phyloP scores from a whole-genome alignment of 2,888 invertebrate genomes.

The Iselma pallidipennis region DNA sequence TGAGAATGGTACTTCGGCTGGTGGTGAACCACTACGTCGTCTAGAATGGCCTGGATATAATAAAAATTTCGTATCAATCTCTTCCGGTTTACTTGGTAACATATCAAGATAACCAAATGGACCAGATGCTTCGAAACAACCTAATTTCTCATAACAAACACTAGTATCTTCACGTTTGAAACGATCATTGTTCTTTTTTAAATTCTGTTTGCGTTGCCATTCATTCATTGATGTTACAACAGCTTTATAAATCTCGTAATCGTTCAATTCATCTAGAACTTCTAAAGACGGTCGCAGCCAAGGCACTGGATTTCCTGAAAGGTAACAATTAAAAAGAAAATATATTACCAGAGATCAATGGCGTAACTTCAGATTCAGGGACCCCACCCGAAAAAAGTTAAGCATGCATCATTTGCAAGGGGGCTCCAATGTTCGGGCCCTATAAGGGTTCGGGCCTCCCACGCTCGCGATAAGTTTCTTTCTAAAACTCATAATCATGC shows the following conservation, averaged over 20 bases:
- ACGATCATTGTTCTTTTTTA: conserved; percentile 52
- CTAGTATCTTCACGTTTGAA: conserved; percentile 77
- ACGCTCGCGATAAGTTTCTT: no score
- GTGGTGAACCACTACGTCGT: conserved; percentile 59
- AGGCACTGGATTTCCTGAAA: conserved; percentile 46
- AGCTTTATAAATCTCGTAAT: conserved; percentile 72
- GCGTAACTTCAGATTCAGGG: no score
- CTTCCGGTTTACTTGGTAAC: conserved; percentile 82
- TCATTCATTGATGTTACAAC: conserved; percentile 73
- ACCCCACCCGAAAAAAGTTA: no score
- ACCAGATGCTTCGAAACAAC: conserved; percentile 87
- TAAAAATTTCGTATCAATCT: conserved; percentile 82
- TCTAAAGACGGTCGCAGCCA: conserved; percentile 66
- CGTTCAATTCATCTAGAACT: conserved; percentile 71
- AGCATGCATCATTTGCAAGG: no score
- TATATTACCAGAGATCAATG: no score
- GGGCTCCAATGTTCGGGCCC: no score
- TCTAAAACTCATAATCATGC: no score
- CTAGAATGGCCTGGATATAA: conserved; percentile 69
- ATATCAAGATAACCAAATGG: conserved; percentile 90
- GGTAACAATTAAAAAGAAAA: conserved; percentile 2
- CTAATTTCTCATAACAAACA: conserved; percentile 87
- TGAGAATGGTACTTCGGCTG: conserved; percentile 72
- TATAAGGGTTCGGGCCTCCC: no score
- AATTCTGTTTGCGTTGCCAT: conserved; percentile 65